Percentiles rank a stretch among this genome's conserved stretches.
Evolutionary conservation across 2,797 vertebrate species (phyloP).

Genomic region (Sylvia borin): DNA sequence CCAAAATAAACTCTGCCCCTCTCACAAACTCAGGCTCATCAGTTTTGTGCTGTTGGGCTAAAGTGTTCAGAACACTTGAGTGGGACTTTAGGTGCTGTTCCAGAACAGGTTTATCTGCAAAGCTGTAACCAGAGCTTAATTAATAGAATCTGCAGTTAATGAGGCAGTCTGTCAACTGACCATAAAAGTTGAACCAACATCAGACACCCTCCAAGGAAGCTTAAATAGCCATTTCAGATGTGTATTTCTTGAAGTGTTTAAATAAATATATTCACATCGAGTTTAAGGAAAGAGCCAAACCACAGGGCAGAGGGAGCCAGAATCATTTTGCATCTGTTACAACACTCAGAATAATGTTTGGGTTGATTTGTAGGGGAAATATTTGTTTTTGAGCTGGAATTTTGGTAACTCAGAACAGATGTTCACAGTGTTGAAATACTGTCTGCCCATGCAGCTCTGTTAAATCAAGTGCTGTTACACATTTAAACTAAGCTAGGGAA

Average conservation of each 20-base stretch:
- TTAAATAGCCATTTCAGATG: constrained; percentile 13
- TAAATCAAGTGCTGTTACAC: background rate
- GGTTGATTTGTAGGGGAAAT: constrained; percentile 62
- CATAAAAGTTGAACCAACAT: constrained; percentile 9
- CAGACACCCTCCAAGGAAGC: background rate
- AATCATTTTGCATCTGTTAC: constrained; percentile 46
- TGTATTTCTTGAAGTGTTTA: constrained; percentile 55
- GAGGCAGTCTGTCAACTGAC: background rate
- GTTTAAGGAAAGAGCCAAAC: constrained; percentile 31
- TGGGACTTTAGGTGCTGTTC: background rate
- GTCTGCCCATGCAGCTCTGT: background rate
- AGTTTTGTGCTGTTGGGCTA: background rate
- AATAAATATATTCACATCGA: constrained; percentile 62
- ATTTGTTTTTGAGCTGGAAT: constrained; percentile 67
- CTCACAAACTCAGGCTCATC: background rate
- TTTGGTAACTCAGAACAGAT: constrained; percentile 68
- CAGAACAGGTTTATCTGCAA: constrained; percentile 56
- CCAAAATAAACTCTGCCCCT: background rate
- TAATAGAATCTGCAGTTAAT: constrained; percentile 42
- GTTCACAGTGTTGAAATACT: constrained; percentile 39
- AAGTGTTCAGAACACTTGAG: background rate
- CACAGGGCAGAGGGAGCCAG: constrained; percentile 38
- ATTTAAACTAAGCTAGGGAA: background rate
- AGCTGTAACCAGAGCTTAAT: constrained; percentile 59
- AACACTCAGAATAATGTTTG: constrained; percentile 22